phyloP scores from a whole-genome alignment of 2,797 vertebrate genomes.

The Natrix natrix region DNA sequence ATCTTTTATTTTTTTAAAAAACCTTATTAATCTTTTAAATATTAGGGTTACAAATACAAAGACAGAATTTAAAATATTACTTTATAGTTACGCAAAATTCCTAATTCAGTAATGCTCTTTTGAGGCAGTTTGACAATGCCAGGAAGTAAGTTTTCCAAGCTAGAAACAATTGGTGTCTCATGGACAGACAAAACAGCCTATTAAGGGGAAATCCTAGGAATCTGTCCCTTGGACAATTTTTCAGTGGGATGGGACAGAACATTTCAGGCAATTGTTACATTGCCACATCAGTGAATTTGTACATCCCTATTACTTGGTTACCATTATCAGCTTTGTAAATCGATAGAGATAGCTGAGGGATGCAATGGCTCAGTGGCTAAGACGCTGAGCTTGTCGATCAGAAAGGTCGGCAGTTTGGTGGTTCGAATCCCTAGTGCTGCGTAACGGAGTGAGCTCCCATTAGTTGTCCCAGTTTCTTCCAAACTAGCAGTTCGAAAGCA shows the following conservation, averaged over 20 bases:
- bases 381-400: too few relatives aligned
- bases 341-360: not conserved
- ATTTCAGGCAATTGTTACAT: not conserved
- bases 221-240: not conserved
- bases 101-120: not conserved
- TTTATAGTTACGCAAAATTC: not conserved
- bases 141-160: not conserved
- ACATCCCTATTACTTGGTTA: not conserved
- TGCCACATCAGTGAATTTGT: not conserved
- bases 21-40: not conserved
- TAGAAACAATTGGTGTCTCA: not conserved
- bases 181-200: not conserved
- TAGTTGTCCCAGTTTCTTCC: too few relatives aligned
- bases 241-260: not conserved
- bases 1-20: not conserved
- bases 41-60: not conserved
- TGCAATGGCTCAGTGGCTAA: too few relatives aligned
- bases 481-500: too few relatives aligned
- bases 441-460: too few relatives aligned
- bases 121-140: not conserved
- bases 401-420: too few relatives aligned
- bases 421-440: too few relatives aligned
- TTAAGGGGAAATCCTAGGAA: not conserved
- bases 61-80: not conserved
- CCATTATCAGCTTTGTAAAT: not conserved